Percentiles rank a stretch among this genome's conserved stretches.
Conservation (phyloP, 2,888 invertebrate genomes). For the Lithosia quadra region DNA sequence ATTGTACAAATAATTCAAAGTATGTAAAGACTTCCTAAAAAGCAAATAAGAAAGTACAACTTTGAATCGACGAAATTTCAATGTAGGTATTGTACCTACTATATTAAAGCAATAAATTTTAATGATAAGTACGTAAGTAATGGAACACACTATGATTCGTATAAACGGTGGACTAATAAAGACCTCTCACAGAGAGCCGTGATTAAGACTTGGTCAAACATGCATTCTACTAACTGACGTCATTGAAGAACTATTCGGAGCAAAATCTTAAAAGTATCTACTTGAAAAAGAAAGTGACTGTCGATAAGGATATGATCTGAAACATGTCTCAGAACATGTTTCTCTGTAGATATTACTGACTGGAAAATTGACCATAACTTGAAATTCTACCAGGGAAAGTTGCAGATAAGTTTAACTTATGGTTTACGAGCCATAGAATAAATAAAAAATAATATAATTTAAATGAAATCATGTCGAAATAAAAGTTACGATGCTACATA, state of each 20-base stretch:
- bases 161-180: neutral
- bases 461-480: slow-evolving; percentile 29
- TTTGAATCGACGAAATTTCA: neutral
- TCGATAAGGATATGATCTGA: neutral
- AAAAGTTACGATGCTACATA: slow-evolving; percentile 35
- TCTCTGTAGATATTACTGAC: slow-evolving; percentile 9
- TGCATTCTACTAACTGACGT: neutral
- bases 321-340: slow-evolving; percentile 13
- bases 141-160: neutral
- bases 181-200: neutral
- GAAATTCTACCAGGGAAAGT: slow-evolving; percentile 36
- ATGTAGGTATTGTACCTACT: no score
- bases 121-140: neutral
- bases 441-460: slow-evolving; percentile 28
- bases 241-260: neutral
- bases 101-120: slow-evolving; percentile 7
- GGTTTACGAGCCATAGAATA: slow-evolving; percentile 30
- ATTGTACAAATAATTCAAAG: no score
- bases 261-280: neutral
- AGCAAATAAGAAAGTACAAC: no score
- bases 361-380: slow-evolving; percentile 37
- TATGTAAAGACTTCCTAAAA: no score
- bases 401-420: slow-evolving; percentile 28
- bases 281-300: neutral
- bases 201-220: neutral